phyloP scores from a whole-genome alignment of 2,888 invertebrate genomes.

The Ophion slaviceki region DNA sequence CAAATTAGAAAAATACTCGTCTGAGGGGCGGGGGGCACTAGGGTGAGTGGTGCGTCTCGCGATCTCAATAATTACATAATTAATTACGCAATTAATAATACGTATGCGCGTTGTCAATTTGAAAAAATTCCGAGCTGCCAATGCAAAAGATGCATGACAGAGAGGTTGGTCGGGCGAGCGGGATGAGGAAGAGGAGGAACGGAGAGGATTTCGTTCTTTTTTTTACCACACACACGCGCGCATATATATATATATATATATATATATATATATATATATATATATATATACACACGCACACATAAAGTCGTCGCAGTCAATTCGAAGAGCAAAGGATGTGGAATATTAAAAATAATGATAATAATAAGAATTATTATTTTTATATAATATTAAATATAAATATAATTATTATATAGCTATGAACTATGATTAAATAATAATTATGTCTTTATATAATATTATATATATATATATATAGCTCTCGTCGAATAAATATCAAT shows the following conservation, averaged over 20 bases:
- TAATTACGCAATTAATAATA: slow-evolving; percentile 29
- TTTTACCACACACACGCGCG: slow-evolving; percentile 3
- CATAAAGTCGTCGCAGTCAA: too few relatives aligned
- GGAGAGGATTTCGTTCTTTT: slow-evolving; percentile 2
- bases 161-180: not conserved
- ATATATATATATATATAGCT: slow-evolving; percentile 16
- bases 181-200: slow-evolving; percentile 6
- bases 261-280: too few relatives aligned
- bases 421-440: too few relatives aligned
- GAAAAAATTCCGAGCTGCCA: slow-evolving; percentile 57
- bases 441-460: too few relatives aligned
- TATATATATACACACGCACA: too few relatives aligned
- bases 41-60: slow-evolving; percentile 77
- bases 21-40: slow-evolving; percentile 69
- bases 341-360: too few relatives aligned
- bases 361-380: too few relatives aligned
- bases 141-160: slow-evolving; percentile 35
- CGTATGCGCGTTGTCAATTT: slow-evolving; percentile 28
- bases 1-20: slow-evolving; percentile 83
- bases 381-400: too few relatives aligned
- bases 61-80: not conserved
- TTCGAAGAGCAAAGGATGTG: too few relatives aligned
- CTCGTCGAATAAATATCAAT: slow-evolving; percentile 46
- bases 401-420: too few relatives aligned
- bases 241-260: too few relatives aligned